Percentiles rank a stretch among this genome's conserved stretches.
Evolutionary conservation across 2,113 vertebrate genomes (phyloP).

Genomic region (Phaethon lepturus): DNA sequence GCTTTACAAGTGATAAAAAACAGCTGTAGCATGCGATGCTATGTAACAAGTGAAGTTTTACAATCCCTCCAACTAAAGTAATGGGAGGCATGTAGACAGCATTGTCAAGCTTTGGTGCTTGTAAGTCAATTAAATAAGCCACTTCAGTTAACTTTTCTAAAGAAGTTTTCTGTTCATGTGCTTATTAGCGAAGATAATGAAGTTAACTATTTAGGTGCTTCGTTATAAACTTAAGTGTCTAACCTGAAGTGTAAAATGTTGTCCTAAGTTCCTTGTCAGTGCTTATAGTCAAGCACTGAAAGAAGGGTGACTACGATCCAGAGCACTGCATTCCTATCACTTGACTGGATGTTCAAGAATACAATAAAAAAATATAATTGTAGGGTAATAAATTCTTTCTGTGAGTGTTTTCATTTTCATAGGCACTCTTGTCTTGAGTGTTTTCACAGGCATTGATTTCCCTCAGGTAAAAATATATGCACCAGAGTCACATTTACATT

Average conservation of each 20-base stretch:
- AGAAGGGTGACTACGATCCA: not conserved
- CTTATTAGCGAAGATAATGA: not conserved
- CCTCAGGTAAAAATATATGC: constrained; percentile 53
- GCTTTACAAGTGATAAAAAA: not conserved
- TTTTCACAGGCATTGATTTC: constrained; percentile 36
- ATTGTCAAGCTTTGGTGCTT: not conserved
- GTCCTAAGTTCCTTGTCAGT: not conserved
- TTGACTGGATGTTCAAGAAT: constrained; percentile 18
- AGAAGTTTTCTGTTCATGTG: not conserved
- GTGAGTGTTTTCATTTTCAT: constrained; percentile 39
- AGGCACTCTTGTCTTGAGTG: constrained; percentile 5
- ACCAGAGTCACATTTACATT: constrained; percentile 38
- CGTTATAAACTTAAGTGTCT: not conserved
- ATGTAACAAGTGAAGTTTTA: not conserved
- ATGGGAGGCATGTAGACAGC: not conserved
- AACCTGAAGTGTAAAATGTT: not conserved
- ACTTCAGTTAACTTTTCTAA: not conserved
- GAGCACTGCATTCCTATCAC: constrained; percentile 28
- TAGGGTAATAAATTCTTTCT: constrained; percentile 45
- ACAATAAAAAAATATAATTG: constrained; percentile 29
- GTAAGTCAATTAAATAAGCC: not conserved
- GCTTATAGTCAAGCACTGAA: not conserved
- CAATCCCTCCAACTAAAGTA: not conserved
- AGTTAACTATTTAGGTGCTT: not conserved
- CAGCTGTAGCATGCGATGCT: not conserved